Percentiles rank a stretch among this genome's conserved stretches.
These are phyloP conservation scores for Liolophura sinensis DNA, from an alignment of 1,140 invertebrate genomes.

Conservation along the genomic window DNA sequence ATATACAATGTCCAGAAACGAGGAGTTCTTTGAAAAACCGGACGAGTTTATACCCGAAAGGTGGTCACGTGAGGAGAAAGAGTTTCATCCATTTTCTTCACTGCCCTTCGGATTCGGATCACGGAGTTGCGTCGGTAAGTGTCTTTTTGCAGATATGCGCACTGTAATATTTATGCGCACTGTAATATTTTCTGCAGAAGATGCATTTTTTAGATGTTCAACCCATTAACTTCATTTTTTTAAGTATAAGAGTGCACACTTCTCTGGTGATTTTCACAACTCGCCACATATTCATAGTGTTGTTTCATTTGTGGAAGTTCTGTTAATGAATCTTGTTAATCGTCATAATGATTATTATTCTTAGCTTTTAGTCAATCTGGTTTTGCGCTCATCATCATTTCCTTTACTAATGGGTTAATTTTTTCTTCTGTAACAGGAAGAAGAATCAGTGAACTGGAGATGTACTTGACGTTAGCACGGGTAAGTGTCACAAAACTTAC, in stretches of 20 bases:
- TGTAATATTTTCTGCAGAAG: too few relatives aligned
- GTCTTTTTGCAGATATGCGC: background rate
- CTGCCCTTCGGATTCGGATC: constrained; percentile 42
- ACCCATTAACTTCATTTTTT: background rate
- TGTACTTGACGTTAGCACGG: constrained; percentile 33
- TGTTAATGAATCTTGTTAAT: background rate
- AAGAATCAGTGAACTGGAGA: constrained; percentile 36
- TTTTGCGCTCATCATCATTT: background rate
- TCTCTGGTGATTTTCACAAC: background rate
- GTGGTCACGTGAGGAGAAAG: constrained; percentile 38
- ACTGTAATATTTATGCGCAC: too few relatives aligned
- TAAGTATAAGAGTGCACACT: background rate
- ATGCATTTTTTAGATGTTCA: background rate
- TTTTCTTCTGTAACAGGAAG: constrained; percentile 29
- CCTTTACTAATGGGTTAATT: background rate
- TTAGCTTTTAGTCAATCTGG: background rate
- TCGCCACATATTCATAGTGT: background rate
- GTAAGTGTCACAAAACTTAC: constrained; percentile 22
- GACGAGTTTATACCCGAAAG: constrained; percentile 47
- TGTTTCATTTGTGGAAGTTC: background rate
- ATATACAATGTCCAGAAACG: constrained; percentile 43
- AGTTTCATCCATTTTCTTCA: constrained; percentile 38
- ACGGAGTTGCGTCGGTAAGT: constrained; percentile 39
- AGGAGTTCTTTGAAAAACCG: constrained; percentile 39
- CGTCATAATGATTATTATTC: background rate